A percentile compares a stretch with the other conserved stretches of the same genome.
Evolutionary conservation across 2,113 vertebrate species (phyloP).

Genomic region (Pelecanus crispus): DNA sequence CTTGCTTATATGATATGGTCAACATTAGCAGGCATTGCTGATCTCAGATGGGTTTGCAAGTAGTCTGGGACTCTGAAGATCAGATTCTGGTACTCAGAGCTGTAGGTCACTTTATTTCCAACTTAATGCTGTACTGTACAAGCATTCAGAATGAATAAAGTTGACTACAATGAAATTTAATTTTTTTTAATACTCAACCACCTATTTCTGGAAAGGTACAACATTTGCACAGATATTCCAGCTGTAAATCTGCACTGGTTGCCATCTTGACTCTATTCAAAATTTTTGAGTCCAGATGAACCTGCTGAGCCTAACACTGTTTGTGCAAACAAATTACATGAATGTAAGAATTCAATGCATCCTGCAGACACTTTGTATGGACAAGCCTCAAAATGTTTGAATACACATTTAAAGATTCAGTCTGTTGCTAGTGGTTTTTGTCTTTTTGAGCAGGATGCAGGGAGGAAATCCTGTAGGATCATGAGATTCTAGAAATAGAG

Average conservation of each 20-base stretch:
- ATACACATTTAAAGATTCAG: background rate
- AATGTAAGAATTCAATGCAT: background rate
- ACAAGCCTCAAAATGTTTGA: background rate
- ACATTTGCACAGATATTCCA: background rate
- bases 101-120: background rate
- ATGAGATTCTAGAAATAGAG: background rate
- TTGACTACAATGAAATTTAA: background rate
- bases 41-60: background rate
- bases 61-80: background rate
- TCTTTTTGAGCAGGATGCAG: background rate
- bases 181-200: background rate
- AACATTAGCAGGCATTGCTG: background rate
- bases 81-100: background rate
- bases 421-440: background rate
- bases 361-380: background rate
- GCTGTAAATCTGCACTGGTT: background rate
- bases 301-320: background rate
- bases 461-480: background rate
- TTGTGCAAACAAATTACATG: background rate
- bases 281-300: background rate
- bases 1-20: background rate
- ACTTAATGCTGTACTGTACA: background rate
- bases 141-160: background rate
- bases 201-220: background rate
- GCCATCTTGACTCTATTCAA: background rate